Evolutionary conservation across 2,888 invertebrate species (phyloP), one percentile per base, ranked within the genome.

Genomic region (Mesorhabditis spiculigera): DNA sequence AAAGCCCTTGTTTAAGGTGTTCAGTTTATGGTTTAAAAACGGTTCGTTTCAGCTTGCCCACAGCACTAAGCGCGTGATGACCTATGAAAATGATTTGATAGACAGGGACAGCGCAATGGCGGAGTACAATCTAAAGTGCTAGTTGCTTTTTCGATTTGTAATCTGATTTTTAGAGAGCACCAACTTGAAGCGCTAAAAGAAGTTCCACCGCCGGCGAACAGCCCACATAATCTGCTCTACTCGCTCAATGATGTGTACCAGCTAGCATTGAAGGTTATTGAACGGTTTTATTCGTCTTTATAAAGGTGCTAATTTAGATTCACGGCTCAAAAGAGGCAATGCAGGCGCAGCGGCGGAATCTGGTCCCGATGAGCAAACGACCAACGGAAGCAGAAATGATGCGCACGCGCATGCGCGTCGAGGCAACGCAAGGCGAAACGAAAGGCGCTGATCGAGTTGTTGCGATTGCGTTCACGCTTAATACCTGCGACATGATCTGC

Each of bases 371-470:
- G 75, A 68, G 77, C 43, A 79, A 75, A 63, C 74, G 78, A 13
- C 62, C 76, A 42, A 75, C 78, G 8, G 78, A 80, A 63, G 75
- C 78, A 13, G 80, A 80, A 67, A 66, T 72, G 61, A 80, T 78
- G 78, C 63, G 78, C 43, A 76, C 81, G 78, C 71, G 82, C 63
- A 82, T 82, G 79, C 73, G 81, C 41, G 80, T 81, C 4, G 82
- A 82, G n/a, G 58, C 58, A 13, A 75, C 8, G 58, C 10, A 50
- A 50, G 10, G n/a, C n/a, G 8, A 10, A 50, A 50, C 58, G n/a
- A 50, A 73, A 68, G 83, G 83, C 44, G 82, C 83, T 0, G 81
- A 83, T 73, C 70, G 81, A 16, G 84, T 85, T 5, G 85, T 85
- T 28, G 78, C 77, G 4, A 80, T 82, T 58, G 85, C 85, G 45